Conservation (phyloP, 2,113 vertebrate genomes). For the Motacilla alba region DNA sequence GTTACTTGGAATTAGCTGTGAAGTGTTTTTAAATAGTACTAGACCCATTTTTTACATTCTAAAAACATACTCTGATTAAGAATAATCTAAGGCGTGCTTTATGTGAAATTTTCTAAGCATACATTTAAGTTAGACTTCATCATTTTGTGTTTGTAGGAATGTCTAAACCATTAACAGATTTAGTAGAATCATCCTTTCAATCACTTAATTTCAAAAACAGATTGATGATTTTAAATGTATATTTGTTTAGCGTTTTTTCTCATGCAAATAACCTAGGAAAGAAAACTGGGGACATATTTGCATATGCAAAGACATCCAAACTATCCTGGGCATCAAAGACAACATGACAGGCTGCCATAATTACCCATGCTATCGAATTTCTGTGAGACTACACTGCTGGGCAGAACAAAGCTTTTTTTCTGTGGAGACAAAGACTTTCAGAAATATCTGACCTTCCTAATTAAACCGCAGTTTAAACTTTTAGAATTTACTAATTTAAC, state of each 20-base stretch:
- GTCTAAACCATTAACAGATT: background rate
- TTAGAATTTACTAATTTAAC: background rate
- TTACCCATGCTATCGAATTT: background rate
- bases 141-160: background rate
- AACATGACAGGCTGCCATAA: background rate
- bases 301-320: background rate
- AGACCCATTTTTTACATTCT: background rate
- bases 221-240: background rate
- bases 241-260: rapidly evolving
- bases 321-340: background rate
- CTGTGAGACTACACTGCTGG: background rate
- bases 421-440: background rate
- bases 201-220: background rate
- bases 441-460: background rate
- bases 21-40: background rate
- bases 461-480: background rate
- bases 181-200: background rate
- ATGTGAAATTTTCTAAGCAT: background rate
- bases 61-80: background rate
- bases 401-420: background rate
- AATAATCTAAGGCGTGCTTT: background rate
- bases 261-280: background rate
- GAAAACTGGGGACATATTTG: background rate
- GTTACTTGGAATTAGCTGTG: background rate
- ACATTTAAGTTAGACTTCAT: background rate